Evolutionary conservation across 1,140 invertebrate species (phyloP).

Genomic region (Meteorus sp.): DNA sequence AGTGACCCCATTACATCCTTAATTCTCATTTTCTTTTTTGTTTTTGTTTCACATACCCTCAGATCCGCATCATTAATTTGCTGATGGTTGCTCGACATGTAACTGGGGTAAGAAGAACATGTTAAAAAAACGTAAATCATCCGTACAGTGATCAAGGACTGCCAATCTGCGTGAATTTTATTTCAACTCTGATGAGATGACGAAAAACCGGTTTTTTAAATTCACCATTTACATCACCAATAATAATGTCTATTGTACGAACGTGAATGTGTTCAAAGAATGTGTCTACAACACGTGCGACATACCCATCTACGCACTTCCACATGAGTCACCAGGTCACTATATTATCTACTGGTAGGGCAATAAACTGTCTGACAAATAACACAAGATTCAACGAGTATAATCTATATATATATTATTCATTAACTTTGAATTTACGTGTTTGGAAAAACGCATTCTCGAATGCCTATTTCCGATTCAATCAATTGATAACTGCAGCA

Average conservation of each 20-base stretch:
- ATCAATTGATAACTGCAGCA: too few relatives aligned
- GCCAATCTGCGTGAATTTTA: too few relatives aligned
- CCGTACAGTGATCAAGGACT: too few relatives aligned
- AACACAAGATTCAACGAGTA: background rate
- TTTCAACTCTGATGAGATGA: background rate
- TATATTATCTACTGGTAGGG: slow-evolving; percentile 22
- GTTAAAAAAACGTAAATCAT: too few relatives aligned
- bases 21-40: background rate
- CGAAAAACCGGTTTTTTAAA: slow-evolving; percentile 15
- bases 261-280: slow-evolving; percentile 5
- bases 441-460: too few relatives aligned
- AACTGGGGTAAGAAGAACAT: too few relatives aligned
- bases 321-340: slow-evolving; percentile 20
- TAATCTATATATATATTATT: slow-evolving; percentile 3
- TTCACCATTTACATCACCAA: slow-evolving; percentile 11
- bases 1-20: background rate
- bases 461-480: too few relatives aligned
- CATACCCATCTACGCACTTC: slow-evolving; percentile 15
- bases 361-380: slow-evolving; percentile 17
- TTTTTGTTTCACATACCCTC: too few relatives aligned
- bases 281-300: background rate
- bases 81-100: too few relatives aligned
- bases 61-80: slow-evolving; percentile 14
- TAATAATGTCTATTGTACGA: background rate
- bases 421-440: too few relatives aligned